These are phyloP conservation scores for Melanotaenia trifasciata DNA, from an alignment of 2,797 vertebrate genomes.

Conservation along the genomic window DNA sequence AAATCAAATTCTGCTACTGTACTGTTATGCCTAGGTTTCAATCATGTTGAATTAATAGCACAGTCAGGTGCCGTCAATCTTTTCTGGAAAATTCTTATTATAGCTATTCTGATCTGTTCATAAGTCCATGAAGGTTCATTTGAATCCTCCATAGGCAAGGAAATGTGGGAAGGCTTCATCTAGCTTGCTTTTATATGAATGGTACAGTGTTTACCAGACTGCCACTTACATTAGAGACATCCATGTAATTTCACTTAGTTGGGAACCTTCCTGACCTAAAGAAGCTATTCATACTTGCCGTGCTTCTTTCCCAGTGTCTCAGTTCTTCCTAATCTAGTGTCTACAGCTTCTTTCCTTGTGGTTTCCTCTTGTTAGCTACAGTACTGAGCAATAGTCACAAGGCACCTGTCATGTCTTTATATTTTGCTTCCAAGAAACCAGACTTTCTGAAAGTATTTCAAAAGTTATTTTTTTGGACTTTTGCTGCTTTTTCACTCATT, in stretches of 20 bases:
- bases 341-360: neutral
- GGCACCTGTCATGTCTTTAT: neutral
- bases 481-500: neutral
- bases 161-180: neutral
- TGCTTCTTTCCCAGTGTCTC: neutral
- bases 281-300: neutral
- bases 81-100: neutral
- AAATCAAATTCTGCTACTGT: neutral
- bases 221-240: neutral
- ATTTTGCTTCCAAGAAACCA: neutral
- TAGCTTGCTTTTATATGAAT: neutral
- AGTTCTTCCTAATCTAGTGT: neutral
- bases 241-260: neutral
- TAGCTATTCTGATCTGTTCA: neutral
- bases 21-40: neutral
- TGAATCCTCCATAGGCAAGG: neutral
- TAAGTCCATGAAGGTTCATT: neutral
- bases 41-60: neutral
- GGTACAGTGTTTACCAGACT: neutral
- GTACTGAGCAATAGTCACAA: neutral
- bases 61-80: neutral
- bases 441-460: neutral
- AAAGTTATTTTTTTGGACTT: neutral
- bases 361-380: neutral
- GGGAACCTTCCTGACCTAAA: neutral